Conservation (phyloP, 2,797 vertebrate species). For the Scyliorhinus canicula region DNA sequence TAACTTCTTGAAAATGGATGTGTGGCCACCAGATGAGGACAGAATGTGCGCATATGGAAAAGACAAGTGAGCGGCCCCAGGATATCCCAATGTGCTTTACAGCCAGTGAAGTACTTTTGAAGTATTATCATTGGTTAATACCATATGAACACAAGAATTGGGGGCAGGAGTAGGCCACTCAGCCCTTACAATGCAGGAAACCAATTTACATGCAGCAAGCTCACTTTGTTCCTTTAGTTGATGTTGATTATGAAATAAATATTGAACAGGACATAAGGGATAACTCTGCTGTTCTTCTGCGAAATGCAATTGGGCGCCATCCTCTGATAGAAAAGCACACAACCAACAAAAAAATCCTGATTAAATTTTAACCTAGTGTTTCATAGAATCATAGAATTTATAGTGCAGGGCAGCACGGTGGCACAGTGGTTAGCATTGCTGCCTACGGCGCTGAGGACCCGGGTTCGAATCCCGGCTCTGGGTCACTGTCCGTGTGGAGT, state of each 20-base stretch:
- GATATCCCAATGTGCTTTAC: background rate
- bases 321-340: background rate
- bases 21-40: background rate
- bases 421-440: too few relatives aligned
- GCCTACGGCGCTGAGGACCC: too few relatives aligned
- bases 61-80: background rate
- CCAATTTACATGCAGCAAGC: background rate
- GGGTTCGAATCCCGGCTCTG: too few relatives aligned
- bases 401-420: too few relatives aligned
- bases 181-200: background rate
- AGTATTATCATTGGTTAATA: background rate
- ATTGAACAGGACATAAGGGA: background rate
- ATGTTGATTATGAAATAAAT: background rate
- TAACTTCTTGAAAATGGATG: background rate
- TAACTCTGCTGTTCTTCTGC: background rate
- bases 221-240: background rate
- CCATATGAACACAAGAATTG: too few relatives aligned
- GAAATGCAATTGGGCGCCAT: too few relatives aligned
- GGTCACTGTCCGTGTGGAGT: too few relatives aligned
- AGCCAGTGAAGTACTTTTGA: background rate
- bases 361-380: background rate
- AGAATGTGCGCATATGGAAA: background rate
- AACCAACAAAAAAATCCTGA: background rate
- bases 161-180: too few relatives aligned
- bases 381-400: too few relatives aligned